These are phyloP conservation scores for Pollimyrus isidori DNA, from an alignment of 2,113 vertebrate genomes.

Conservation along the genomic window DNA sequence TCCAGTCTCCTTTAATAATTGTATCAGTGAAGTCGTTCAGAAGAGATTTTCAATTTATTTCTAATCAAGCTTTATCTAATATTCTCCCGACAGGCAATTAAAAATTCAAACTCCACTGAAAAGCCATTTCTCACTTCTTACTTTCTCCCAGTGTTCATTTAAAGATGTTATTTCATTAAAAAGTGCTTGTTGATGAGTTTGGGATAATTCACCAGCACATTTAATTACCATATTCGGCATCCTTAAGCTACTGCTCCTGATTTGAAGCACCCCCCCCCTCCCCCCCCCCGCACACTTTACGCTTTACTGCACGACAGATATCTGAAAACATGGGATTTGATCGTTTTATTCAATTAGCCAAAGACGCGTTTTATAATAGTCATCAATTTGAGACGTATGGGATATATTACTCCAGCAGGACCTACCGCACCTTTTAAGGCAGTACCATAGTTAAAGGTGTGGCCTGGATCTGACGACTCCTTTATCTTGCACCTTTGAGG, in stretches of 20 bases:
- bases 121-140: conserved; percentile 69
- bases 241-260: conserved; percentile 29
- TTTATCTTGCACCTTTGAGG: not conserved
- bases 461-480: not conserved
- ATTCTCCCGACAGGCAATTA: conserved; percentile 70
- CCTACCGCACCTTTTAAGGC: not conserved
- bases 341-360: conserved; percentile 7
- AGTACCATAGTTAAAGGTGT: not conserved
- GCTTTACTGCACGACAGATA: conserved; percentile 13
- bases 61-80: conserved; percentile 73
- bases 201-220: conserved; percentile 57
- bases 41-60: conserved; percentile 72
- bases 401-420: not conserved
- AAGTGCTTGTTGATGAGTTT: conserved; percentile 64
- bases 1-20: conserved; percentile 56
- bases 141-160: conserved; percentile 61
- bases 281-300: not conserved
- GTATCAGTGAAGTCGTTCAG: conserved; percentile 60
- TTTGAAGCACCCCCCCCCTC: not conserved
- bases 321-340: not conserved
- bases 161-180: conserved; percentile 72
- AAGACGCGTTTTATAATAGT: not conserved
- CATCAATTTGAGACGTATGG: not conserved
- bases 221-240: conserved; percentile 56
- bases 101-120: conserved; percentile 65